phyloP scores from a whole-genome alignment of 2,888 invertebrate species.

The Notodromas monacha region DNA sequence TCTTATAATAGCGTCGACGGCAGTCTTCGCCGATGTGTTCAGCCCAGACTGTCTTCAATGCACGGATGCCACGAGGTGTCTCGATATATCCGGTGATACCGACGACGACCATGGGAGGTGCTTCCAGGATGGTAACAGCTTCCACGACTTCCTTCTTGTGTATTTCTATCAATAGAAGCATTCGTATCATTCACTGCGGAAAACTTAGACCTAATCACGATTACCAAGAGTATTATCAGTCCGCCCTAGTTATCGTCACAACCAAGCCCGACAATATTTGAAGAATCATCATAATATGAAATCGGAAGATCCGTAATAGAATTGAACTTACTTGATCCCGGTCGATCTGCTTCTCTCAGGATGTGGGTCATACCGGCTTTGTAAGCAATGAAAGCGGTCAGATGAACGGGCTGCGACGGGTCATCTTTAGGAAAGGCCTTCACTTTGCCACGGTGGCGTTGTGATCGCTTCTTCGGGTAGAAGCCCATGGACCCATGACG shows the following conservation, averaged over 20 bases:
- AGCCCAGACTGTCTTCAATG: slow-evolving; percentile 85
- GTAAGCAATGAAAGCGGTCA: slow-evolving; percentile 89
- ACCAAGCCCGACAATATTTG: no score
- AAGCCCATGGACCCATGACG: slow-evolving; percentile 99
- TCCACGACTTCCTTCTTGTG: slow-evolving; percentile 99
- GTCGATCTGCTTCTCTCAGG: slow-evolving; percentile 88
- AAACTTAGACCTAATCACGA: neutral
- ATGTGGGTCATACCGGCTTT: slow-evolving; percentile 99
- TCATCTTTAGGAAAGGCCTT: slow-evolving; percentile 99
- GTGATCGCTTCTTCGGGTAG: slow-evolving; percentile 89
- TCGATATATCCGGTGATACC: slow-evolving; percentile 96
- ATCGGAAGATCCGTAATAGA: no score
- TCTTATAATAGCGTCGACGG: slow-evolving; percentile 94
- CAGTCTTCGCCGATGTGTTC: slow-evolving; percentile 97
- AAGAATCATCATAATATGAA: no score
- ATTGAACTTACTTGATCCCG: slow-evolving; percentile 66
- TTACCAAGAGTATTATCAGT: neutral
- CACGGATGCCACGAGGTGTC: slow-evolving; percentile 81
- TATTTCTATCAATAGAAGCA: slow-evolving; percentile 50
- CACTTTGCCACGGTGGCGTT: slow-evolving; percentile 85
- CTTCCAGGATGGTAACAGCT: slow-evolving; percentile 86
- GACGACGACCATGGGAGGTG: slow-evolving; percentile 90
- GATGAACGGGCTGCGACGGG: slow-evolving; percentile 69
- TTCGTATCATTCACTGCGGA: no score
- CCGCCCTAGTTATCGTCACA: no score